Conservation (phyloP, 2,888 invertebrate genomes). For the Eupithecia exiguata region DNA sequence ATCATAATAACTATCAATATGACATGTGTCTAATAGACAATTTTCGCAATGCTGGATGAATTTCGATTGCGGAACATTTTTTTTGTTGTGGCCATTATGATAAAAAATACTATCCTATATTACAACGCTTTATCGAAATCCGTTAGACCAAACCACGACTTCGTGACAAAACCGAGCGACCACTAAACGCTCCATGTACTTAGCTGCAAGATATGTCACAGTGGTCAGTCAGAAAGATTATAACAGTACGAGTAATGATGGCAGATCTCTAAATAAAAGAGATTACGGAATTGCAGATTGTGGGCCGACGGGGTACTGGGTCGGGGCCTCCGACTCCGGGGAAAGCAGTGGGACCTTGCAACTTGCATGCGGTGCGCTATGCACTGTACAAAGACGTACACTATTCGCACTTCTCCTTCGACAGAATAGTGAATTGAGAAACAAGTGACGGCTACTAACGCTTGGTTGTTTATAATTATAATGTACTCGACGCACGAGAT, state of each 20-base stretch:
- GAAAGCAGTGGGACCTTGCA: slow-evolving; percentile 78
- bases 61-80: not conserved
- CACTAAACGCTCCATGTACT: slow-evolving; percentile 40
- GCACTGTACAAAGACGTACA: slow-evolving; percentile 6
- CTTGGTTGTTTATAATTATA: too few species aligned
- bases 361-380: slow-evolving; percentile 61
- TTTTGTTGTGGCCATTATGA: not conserved
- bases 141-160: slow-evolving; percentile 41
- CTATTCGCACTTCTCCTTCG: not conserved
- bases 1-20: not conserved
- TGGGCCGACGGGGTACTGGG: slow-evolving; percentile 81
- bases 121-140: slow-evolving; percentile 22
- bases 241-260: slow-evolving; percentile 66
- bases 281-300: slow-evolving; percentile 78
- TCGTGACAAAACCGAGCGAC: slow-evolving; percentile 38
- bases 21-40: not conserved
- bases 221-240: slow-evolving; percentile 61
- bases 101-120: slow-evolving; percentile 5
- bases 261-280: slow-evolving; percentile 74
- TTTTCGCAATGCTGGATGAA: not conserved
- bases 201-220: slow-evolving; percentile 47
- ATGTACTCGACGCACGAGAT: too few species aligned
- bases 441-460: not conserved
- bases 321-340: slow-evolving; percentile 59
- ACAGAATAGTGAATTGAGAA: not conserved